Evolutionary conservation across 2,113 vertebrate genomes (phyloP).

Genomic region (Nanorana parkeri): DNA sequence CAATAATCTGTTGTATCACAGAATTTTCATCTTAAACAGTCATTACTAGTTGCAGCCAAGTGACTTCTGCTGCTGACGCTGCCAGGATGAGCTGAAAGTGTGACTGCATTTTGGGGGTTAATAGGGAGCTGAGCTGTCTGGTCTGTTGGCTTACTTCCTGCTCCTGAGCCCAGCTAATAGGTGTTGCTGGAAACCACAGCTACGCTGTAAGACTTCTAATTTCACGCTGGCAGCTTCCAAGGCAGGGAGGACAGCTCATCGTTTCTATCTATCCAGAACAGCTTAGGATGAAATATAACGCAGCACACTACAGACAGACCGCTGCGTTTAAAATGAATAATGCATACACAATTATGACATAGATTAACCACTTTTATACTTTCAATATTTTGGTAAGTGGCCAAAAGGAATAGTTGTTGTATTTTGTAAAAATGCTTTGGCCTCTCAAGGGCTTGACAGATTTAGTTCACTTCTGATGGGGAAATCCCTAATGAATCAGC

Average conservation of each 20-base stretch:
- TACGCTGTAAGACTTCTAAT: constrained; percentile 57
- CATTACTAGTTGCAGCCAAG: neutral
- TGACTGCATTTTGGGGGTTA: constrained; percentile 8
- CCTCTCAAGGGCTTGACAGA: neutral
- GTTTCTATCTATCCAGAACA: constrained; percentile 53
- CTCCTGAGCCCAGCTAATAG: constrained; percentile 46
- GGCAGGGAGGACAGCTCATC: constrained; percentile 41
- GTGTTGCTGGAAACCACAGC: constrained; percentile 52
- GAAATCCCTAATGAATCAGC: constrained; percentile 11
- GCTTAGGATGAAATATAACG: constrained; percentile 47
- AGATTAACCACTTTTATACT: constrained; percentile 35
- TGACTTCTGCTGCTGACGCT: neutral
- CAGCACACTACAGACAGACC: constrained; percentile 23
- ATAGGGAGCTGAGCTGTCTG: constrained; percentile 7
- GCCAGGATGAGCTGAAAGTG: neutral
- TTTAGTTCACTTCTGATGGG: neutral
- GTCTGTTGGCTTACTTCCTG: constrained; percentile 36
- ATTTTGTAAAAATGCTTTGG: neutral
- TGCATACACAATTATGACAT: constrained; percentile 42
- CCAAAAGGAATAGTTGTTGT: neutral
- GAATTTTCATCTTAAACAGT: neutral
- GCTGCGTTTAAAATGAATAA: constrained; percentile 38
- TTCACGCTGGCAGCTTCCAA: constrained; percentile 48
- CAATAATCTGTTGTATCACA: neutral
- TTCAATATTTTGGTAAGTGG: constrained; percentile 22